phyloP scores from a whole-genome alignment of 2,888 invertebrate genomes.

The Neoitamus cyanurus region DNA sequence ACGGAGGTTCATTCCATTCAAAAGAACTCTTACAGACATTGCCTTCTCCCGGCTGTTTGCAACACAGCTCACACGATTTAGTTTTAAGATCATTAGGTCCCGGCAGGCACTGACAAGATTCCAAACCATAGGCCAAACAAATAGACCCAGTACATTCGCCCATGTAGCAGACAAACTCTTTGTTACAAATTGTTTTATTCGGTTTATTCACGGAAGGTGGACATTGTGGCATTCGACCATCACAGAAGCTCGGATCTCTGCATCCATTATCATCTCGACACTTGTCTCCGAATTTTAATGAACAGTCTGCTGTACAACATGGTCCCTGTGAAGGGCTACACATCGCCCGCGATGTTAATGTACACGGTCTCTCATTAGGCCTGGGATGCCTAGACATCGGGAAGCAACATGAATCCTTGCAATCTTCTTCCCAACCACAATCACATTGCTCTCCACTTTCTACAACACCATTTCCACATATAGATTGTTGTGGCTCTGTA shows the following conservation, averaged over 20 bases:
- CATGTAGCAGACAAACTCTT: slow-evolving; percentile 96
- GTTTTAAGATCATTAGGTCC: slow-evolving; percentile 82
- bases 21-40: slow-evolving; percentile 88
- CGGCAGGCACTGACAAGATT: slow-evolving; percentile 93
- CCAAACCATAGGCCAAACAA: slow-evolving; percentile 94
- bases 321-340: slow-evolving; percentile 79
- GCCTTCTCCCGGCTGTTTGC: slow-evolving; percentile 85
- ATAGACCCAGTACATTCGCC: slow-evolving; percentile 98
- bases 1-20: slow-evolving; percentile 89
- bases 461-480: slow-evolving; percentile 98
- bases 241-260: slow-evolving; percentile 91
- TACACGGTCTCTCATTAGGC: slow-evolving; percentile 84
- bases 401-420: slow-evolving; percentile 92
- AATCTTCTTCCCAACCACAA: slow-evolving; percentile 98
- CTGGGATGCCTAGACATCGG: slow-evolving; percentile 87
- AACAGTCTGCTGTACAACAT: slow-evolving; percentile 91
- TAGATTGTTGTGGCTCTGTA: slow-evolving; percentile 91
- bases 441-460: slow-evolving; percentile 98
- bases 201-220: slow-evolving; percentile 92
- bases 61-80: slow-evolving; percentile 93
- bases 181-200: slow-evolving; percentile 95
- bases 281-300: slow-evolving; percentile 85
- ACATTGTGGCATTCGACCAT: slow-evolving; percentile 88
- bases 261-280: slow-evolving; percentile 96
- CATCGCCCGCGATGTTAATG: slow-evolving; percentile 76